Evolutionary conservation across 2,888 invertebrate genomes (phyloP).

Genomic region (Oconnorella tubifera): DNA sequence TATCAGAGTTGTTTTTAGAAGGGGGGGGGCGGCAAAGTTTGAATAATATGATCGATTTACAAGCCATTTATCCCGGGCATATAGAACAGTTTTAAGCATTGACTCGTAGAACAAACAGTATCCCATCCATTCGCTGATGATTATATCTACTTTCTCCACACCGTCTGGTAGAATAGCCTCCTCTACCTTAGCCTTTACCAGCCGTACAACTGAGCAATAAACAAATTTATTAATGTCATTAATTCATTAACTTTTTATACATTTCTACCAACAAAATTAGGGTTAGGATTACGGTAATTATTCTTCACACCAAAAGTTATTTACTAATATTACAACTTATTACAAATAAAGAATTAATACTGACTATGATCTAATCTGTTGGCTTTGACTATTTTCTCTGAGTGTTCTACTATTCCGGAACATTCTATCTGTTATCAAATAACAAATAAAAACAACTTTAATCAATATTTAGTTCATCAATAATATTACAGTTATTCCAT

Average conservation of each 20-base stretch:
- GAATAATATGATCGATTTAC: conserved; percentile 42
- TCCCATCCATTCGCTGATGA: conserved; percentile 78
- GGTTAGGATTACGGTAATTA: neutral
- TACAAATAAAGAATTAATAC: too few relatives aligned
- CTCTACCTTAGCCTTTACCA: conserved; percentile 70
- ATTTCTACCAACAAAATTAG: neutral
- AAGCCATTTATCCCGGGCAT: conserved; percentile 96
- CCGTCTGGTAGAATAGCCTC: conserved; percentile 89
- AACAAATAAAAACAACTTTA: too few relatives aligned
- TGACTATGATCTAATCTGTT: conserved; percentile 56
- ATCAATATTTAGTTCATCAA: too few relatives aligned
- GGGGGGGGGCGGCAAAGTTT: too few relatives aligned
- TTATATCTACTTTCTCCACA: conserved; percentile 85
- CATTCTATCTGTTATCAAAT: conserved; percentile 72
- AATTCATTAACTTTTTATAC: neutral
- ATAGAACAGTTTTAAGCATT: conserved; percentile 98
- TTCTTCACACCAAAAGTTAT: neutral
- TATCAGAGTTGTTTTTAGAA: too few relatives aligned
- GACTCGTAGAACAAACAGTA: conserved; percentile 96
- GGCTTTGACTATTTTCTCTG: conserved; percentile 82
- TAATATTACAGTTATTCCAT: too few relatives aligned
- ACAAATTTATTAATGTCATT: neutral
- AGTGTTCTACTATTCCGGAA: conserved; percentile 97
- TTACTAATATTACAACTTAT: too few relatives aligned
- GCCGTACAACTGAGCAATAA: conserved; percentile 51